Evolutionary conservation across 1,140 invertebrate species (phyloP).

Genomic region (Eumeta japonica): DNA sequence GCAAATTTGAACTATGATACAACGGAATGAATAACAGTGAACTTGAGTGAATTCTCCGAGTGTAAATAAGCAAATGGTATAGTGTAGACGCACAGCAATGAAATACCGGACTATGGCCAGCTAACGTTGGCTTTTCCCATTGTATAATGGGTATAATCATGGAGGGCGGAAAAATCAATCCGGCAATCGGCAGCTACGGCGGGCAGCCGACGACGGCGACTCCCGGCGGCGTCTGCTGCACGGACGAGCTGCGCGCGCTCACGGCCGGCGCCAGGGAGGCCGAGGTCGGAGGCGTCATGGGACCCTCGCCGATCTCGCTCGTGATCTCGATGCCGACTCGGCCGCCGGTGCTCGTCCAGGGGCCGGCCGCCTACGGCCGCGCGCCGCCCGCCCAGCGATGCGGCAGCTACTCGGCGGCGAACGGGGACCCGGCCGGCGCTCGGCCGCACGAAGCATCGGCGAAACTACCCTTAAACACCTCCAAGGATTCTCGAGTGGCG

Average conservation of each 20-base stretch:
- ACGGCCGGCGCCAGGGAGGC: slow-evolving; percentile 45
- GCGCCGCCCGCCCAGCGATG: not conserved
- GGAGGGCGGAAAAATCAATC: slow-evolving; percentile 43
- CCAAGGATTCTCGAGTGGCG: slow-evolving; percentile 25
- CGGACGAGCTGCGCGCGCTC: slow-evolving; percentile 38
- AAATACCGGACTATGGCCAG: slow-evolving; percentile 7
- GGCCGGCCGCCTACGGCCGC: too few species aligned
- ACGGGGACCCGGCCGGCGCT: not conserved
- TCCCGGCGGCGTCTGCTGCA: slow-evolving; percentile 31
- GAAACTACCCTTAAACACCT: not conserved
- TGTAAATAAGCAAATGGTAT: too few species aligned
- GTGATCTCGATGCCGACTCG: not conserved
- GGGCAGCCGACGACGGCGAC: slow-evolving; percentile 34
- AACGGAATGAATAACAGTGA: too few species aligned
- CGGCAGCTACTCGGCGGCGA: not conserved
- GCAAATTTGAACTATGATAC: too few species aligned
- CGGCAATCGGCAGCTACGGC: slow-evolving; percentile 32
- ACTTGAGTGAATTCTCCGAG: too few species aligned
- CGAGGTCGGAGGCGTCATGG: slow-evolving; percentile 44
- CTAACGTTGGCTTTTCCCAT: slow-evolving; percentile 24
- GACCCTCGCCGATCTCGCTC: slow-evolving; percentile 42
- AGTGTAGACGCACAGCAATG: too few species aligned
- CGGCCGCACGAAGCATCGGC: not conserved
- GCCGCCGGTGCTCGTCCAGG: too few species aligned
- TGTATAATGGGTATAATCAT: slow-evolving; percentile 50